These are phyloP conservation scores for Schizothorax lantsangensis DNA, from an alignment of 2,797 vertebrate genomes.

Conservation along the genomic window DNA sequence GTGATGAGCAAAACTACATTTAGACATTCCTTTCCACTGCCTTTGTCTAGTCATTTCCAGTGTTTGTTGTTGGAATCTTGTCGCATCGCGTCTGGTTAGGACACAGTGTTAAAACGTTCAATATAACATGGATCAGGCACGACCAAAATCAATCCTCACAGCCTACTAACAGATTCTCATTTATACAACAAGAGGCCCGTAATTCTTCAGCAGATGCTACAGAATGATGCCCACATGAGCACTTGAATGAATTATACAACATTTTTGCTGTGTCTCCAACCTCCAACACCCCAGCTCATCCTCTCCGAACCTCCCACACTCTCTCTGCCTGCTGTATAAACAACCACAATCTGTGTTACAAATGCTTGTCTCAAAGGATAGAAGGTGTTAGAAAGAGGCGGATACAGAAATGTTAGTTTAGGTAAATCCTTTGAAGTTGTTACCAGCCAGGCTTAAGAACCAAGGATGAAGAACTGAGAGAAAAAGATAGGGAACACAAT, in stretches of 20 bases:
- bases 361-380: slow-evolving; percentile 21
- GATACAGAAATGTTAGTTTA: slow-evolving; percentile 52
- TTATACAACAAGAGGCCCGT: slow-evolving; percentile 60
- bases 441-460: slow-evolving; percentile 67
- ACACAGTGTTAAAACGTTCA: slow-evolving; percentile 36
- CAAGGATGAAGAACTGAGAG: slow-evolving; percentile 69
- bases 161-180: slow-evolving; percentile 51
- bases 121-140: slow-evolving; percentile 13
- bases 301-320: slow-evolving; percentile 50
- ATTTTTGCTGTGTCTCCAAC: slow-evolving; percentile 9
- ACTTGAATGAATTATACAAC: slow-evolving; percentile 42
- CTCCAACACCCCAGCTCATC: slow-evolving; percentile 8
- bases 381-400: slow-evolving; percentile 39
- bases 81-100: slow-evolving; percentile 19
- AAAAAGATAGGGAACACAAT: slow-evolving; percentile 41
- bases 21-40: neutral
- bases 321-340: slow-evolving; percentile 56
- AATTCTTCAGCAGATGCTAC: slow-evolving; percentile 37
- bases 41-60: neutral
- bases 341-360: slow-evolving; percentile 46
- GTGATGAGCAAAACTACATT: neutral
- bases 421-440: slow-evolving; percentile 55
- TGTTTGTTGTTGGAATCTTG: neutral
- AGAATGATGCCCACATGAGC: slow-evolving; percentile 41
- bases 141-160: slow-evolving; percentile 34